Evolutionary conservation across 2,888 invertebrate species (phyloP), one percentile per base, ranked within the genome.

Genomic region (Lasioglossum villosulum): DNA sequence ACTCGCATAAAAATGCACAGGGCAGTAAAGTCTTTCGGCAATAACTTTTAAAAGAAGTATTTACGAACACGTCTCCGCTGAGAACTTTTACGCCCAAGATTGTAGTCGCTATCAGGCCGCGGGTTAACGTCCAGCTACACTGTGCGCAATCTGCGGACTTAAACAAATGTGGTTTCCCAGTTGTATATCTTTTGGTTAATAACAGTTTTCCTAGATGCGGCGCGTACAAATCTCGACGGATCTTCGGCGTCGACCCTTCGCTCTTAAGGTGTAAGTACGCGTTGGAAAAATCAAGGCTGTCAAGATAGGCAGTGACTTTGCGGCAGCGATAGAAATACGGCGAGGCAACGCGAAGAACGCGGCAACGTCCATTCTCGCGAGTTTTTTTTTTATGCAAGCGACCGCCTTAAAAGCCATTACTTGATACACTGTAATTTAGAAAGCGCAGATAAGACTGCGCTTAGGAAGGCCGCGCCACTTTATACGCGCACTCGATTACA

Each of bases 391-490:
- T 74, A 27, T 8, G 39, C 73, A n/a, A 37, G 80, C 80, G 86
- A 89, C 88, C 70, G 89, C 82, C 87, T 83, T 89, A 78, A 80
- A 59, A 82, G 89, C 77, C 79, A 89, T 89, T 89, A 89, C 82
- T 84, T 80, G 83, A 89, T 88, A 84, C 86, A 79, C 89, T 82
- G 71, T 89, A 88, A 89, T 89, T 89, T 89, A 82, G 84, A 86
- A 77, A 84, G 70, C 52, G 45, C 56, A 83, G 89, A 82, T 83
- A 86, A 87, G 79, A 81, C 19, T 73, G 27, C 42, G 34, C 59
- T 80, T 81, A 76, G 66, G 73, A 75, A 74, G 78, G 80, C 63
- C 66, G 48, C 72, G 56, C 70, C 68, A 78, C 82, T 80, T 80
- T 86, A 74, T 82, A 73, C 75, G 75, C 66, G 76, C 71, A 68